Evolutionary conservation across 2,797 vertebrate species (phyloP), one percentile per base, ranked within the genome.

Genomic region (Hapalemur alaotrensis): DNA sequence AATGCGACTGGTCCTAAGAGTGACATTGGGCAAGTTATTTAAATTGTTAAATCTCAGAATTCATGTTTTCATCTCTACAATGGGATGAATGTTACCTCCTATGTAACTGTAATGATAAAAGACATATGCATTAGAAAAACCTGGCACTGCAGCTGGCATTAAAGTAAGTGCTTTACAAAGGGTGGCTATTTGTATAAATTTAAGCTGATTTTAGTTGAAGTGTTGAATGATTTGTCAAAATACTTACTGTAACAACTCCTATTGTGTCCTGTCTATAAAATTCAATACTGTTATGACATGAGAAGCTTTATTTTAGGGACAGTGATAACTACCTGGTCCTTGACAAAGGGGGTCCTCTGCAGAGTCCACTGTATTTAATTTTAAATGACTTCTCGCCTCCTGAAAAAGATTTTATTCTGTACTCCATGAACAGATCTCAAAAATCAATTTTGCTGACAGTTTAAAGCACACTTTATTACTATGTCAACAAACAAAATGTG

Each of bases 1-100:
- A 17, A 2, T 2, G n/a, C 52, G 2, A 3, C 28, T 0, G 0
- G 17, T 23, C 9, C 35, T 4, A 2, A 43, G 10, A n/a, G 2
- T 10, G 32, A 18, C 4, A 1, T 12, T 48, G 14, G 30, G 18
- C 2, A 22, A 73, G 52, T 54, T 32, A 15, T 69, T 73, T 41
- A 23, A 46, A 8, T 50, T 70, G 11, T 30, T 30, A 72, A 35
- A 52, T 25, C 48, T 83, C 30, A 79, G 87, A 46, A 54, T 20
- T 61, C 14, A 0, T 48, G 43, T 61, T 63, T 69, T 54, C 25
- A 46, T 52, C 14, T 67, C 59, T 73, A 0, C 28, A 20, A 69
- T 28, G 18, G n/a, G 6, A 17, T 22, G 35, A 18, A 52, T 15
- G 30, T 28, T 54, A n/a, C 28, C 38, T 82, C 48, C 73, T 69